A percentile compares a stretch with the other conserved stretches of the same genome.
These are phyloP conservation scores for Malurus elegans DNA, from an alignment of 2,113 vertebrate genomes.

Conservation along the genomic window DNA sequence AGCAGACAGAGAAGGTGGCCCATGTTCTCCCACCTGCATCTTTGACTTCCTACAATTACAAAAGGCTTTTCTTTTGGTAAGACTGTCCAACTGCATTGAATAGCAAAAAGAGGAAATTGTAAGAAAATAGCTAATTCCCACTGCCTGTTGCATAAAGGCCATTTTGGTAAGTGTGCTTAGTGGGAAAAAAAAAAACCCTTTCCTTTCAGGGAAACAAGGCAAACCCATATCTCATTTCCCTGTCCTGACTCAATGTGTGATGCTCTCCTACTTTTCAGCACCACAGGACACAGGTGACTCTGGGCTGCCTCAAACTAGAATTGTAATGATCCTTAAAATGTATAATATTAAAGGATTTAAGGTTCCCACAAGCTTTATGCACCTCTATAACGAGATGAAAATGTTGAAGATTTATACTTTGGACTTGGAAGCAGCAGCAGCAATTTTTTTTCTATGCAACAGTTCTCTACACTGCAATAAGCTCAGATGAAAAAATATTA, in stretches of 20 bases:
- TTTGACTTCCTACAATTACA: neutral
- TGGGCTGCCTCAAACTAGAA: neutral
- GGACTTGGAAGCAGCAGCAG: neutral
- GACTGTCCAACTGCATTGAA: neutral
- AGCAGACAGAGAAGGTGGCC: neutral
- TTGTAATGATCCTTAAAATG: neutral
- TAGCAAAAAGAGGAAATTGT: neutral
- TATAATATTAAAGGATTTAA: neutral
- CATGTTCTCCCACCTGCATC: neutral
- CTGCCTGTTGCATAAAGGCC: neutral
- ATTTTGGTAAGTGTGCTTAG: neutral
- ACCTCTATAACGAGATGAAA: neutral
- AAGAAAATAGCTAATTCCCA: neutral
- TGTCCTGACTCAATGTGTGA: neutral
- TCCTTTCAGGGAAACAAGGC: neutral
- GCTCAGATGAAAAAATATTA: neutral
- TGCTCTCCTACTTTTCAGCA: neutral
- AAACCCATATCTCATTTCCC: neutral
- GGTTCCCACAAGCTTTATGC: neutral
- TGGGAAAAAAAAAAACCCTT: neutral
- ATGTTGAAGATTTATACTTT: neutral
- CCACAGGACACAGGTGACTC: neutral
- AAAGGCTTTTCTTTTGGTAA: neutral
- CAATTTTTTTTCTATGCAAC: neutral
- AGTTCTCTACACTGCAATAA: neutral